Evolutionary conservation across 2,888 invertebrate species (phyloP).

Genomic region (Tipula vernalis): DNA sequence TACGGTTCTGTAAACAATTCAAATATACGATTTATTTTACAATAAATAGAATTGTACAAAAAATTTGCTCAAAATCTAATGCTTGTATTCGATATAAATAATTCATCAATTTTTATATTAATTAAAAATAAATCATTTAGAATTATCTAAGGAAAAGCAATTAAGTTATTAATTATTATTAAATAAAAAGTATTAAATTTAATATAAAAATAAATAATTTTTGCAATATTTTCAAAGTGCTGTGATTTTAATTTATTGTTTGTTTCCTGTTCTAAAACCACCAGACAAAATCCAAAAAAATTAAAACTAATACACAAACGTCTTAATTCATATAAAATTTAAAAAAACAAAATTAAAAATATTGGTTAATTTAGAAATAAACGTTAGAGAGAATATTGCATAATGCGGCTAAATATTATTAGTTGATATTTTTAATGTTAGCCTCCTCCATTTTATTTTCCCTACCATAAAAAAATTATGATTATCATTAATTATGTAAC

Average conservation of each 20-base stretch:
- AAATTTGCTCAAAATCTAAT: too few species aligned
- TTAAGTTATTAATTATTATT: background rate
- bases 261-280: background rate
- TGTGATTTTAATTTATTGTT: slow-evolving; percentile 4
- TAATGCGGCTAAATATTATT: background rate
- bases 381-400: background rate
- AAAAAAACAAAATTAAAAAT: background rate
- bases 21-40: too few species aligned
- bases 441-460: background rate
- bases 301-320: background rate
- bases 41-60: too few species aligned
- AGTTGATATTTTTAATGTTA: background rate
- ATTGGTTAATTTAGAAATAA: background rate
- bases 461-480: background rate
- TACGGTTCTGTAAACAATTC: too few species aligned
- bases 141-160: background rate
- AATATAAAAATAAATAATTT: background rate
- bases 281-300: background rate
- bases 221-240: slow-evolving; percentile 4
- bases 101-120: background rate
- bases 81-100: background rate
- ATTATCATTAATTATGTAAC: background rate
- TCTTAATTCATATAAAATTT: background rate
- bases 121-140: background rate
- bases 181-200: background rate